These are phyloP conservation scores for Tipula vernalis DNA, from an alignment of 2,888 invertebrate species.

Conservation along the genomic window DNA sequence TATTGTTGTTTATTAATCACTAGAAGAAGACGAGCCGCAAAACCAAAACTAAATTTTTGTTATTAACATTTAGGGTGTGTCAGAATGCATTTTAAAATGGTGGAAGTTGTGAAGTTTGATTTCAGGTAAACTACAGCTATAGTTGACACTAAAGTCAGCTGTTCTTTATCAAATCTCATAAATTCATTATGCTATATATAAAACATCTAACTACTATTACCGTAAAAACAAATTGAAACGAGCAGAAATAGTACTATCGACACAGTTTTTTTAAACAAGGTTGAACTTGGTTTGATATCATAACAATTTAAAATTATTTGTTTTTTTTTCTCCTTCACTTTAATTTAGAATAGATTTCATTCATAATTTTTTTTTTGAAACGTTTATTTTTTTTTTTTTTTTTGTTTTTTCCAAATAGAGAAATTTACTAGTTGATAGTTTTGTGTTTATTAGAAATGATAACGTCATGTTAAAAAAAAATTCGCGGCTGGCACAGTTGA, in stretches of 20 bases:
- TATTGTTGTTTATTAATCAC: too few species aligned
- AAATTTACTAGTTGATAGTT: background rate
- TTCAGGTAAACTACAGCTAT: background rate
- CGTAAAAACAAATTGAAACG: background rate
- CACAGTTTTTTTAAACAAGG: background rate
- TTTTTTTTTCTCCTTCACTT: background rate
- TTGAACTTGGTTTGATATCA: background rate
- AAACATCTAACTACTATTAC: background rate
- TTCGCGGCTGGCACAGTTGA: background rate
- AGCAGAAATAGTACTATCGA: background rate
- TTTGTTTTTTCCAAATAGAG: background rate
- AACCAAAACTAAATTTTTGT: too few species aligned
- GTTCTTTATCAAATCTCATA: background rate
- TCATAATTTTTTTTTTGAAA: background rate
- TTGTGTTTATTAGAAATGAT: background rate
- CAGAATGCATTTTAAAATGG: too few species aligned
- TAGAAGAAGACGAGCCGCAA: too few species aligned
- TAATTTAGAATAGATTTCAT: background rate
- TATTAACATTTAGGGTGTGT: too few species aligned
- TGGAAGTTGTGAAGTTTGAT: too few species aligned
- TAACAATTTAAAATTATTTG: background rate
- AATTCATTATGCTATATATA: too few species aligned
- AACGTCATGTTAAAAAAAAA: background rate
- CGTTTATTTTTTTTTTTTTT: background rate
- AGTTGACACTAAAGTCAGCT: background rate